A percentile compares a stretch with the other conserved stretches of the same genome.
Evolutionary conservation across 2,797 vertebrate species (phyloP).

Genomic region (Cossypha dichroa): DNA sequence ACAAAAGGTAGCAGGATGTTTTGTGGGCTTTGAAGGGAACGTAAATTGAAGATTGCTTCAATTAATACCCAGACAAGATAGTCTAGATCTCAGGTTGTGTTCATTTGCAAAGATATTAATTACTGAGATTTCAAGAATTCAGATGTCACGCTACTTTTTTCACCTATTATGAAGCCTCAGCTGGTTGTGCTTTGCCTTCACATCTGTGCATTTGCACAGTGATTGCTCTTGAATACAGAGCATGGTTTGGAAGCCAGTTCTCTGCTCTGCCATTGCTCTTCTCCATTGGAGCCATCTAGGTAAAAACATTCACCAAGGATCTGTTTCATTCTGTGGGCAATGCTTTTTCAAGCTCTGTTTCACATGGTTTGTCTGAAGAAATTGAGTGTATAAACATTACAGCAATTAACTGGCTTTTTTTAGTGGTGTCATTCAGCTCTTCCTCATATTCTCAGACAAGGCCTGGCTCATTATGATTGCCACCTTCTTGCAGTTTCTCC

Average conservation of each 20-base stretch:
- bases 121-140: background rate
- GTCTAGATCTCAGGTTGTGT: background rate
- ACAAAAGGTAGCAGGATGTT: background rate
- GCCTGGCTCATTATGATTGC: background rate
- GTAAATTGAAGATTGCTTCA: background rate
- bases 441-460: background rate
- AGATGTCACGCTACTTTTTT: background rate
- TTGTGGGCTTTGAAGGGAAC: background rate
- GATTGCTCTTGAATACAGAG: background rate
- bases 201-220: background rate
- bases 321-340: background rate
- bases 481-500: background rate
- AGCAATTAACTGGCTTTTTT: background rate
- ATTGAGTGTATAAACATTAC: background rate
- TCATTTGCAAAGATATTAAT: background rate
- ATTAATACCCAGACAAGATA: background rate
- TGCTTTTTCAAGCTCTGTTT: background rate
- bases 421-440: background rate
- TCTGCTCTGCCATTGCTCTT: background rate
- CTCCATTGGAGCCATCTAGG: background rate
- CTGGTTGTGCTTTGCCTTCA: background rate
- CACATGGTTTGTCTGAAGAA: background rate
- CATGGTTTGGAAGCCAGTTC: background rate
- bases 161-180: background rate
- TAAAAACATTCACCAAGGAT: background rate